Conservation (phyloP, 2,888 invertebrate genomes). For the Dasysyrphus tricinctus region DNA sequence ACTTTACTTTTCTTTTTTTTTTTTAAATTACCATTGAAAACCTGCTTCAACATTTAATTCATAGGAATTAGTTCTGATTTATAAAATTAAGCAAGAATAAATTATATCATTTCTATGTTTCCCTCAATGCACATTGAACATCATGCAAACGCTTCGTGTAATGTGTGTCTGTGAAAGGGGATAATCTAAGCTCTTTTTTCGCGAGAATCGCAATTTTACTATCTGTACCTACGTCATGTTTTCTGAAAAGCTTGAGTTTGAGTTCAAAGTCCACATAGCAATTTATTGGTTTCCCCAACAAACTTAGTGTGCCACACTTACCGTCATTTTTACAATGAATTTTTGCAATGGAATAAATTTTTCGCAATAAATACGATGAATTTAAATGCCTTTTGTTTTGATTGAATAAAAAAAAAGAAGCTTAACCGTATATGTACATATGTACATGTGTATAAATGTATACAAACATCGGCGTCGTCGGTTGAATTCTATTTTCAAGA, state of each 20-base stretch:
- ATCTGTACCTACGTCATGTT: slow-evolving; percentile 56
- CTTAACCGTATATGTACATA: no score
- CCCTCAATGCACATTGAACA: slow-evolving; percentile 18
- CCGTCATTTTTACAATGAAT: slow-evolving; percentile 27
- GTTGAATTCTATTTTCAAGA: no score
- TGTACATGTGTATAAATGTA: no score
- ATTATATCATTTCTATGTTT: slow-evolving; percentile 7
- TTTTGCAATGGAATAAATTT: slow-evolving; percentile 42
- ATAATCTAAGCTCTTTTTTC: slow-evolving; percentile 37
- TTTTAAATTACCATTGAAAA: background rate
- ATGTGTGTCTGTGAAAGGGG: slow-evolving; percentile 3
- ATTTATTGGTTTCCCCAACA: slow-evolving; percentile 59
- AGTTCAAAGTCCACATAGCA: slow-evolving; percentile 54
- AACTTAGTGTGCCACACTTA: slow-evolving; percentile 24
- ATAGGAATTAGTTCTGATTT: slow-evolving; percentile 27
- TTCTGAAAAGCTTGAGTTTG: slow-evolving; percentile 45
- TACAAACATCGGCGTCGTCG: no score
- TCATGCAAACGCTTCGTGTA: slow-evolving; percentile 29
- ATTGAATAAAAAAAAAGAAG: no score
- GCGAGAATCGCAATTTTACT: slow-evolving; percentile 21
- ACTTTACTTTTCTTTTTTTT: no score
- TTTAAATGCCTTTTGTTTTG: no score
- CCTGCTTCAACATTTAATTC: background rate
- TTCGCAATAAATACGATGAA: slow-evolving; percentile 46
- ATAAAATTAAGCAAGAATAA: background rate